Evolutionary conservation across 2,888 invertebrate genomes (phyloP), one percentile per base, ranked within the genome.

Genomic region (Drosophila paramelanica): DNA sequence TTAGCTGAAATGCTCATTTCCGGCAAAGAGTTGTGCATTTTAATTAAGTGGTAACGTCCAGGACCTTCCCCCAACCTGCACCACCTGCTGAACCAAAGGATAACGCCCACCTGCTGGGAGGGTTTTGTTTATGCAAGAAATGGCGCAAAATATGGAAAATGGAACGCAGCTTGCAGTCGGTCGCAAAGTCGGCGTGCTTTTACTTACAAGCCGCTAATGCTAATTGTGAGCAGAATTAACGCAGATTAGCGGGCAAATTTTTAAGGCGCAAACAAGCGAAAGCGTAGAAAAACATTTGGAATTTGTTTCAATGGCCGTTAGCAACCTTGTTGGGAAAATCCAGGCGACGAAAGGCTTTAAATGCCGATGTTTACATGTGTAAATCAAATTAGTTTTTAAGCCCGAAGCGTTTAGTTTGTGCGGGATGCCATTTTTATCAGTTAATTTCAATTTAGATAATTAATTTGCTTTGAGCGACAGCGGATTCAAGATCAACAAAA

Each of bases 221-320:
- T 87, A 88, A 88, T 85, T 88, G 87, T 88, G 80, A 89, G 79
- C 81, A 77, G 89, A 79, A 88, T 88, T 89, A 88, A 68, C 71
- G 71, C 57, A 83, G 89, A 86, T 88, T 89, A 85, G 87, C 74
- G 73, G 49, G 27, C 46, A 62, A 58, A 53, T 79, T 70, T 79
- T 68, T 49, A 61, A 67, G 68, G 68, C 46, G 52, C 41, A 17
- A 59, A 49, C 53, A 47, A 27, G 31, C 53, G 49, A 38, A 2
- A 50, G 49, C 46, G 36, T 31, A 39, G 53, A 41, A 2, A 51
- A 55, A 31, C 79, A 58, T 69, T 81, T 73, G 68, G 60, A 62
- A 74, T 74, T 79, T 71, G 70, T 60, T 69, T 73, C 65, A 56
- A 67, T 46, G 46, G 61, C 67, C 67, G 73, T 82, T 78, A 23